Conservation (phyloP, 2,888 invertebrate species). For the Operophtera brumata region DNA sequence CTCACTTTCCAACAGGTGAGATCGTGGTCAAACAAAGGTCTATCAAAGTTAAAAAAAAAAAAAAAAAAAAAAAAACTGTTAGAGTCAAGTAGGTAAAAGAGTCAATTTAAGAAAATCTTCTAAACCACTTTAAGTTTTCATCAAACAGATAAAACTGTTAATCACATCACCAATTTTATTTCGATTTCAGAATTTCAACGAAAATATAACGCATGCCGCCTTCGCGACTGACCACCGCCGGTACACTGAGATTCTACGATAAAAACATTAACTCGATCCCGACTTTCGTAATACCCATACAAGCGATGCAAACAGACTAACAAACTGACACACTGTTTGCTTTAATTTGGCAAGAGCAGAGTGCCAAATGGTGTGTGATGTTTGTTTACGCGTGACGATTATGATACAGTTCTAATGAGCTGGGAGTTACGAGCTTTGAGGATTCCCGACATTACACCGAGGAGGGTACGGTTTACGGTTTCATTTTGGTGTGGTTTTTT, state of each 20-base stretch:
- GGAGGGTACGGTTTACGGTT: too few relatives aligned
- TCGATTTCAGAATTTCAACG: conserved; percentile 34
- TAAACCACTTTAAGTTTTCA: not conserved
- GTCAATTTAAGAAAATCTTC: not conserved
- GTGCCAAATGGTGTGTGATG: conserved; percentile 48
- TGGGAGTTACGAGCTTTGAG: conserved; percentile 1
- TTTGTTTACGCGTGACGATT: conserved; percentile 15
- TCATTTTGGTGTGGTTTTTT: too few relatives aligned
- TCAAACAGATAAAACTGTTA: not conserved
- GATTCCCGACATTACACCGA: conserved; percentile 1
- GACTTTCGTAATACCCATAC: conserved; percentile 62
- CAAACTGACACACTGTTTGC: conserved; percentile 51
- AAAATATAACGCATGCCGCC: conserved; percentile 42
- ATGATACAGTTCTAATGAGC: conserved; percentile 9
- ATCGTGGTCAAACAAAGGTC: too few relatives aligned
- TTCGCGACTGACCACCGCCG: conserved; percentile 56
- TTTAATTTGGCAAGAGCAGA: conserved; percentile 60
- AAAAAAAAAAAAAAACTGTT: too few relatives aligned
- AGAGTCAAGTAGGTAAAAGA: not conserved
- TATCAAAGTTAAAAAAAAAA: too few relatives aligned
- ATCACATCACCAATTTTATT: not conserved
- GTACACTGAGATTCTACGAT: conserved; percentile 63
- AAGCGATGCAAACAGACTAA: conserved; percentile 39
- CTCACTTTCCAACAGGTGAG: too few relatives aligned
- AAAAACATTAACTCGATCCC: conserved; percentile 58